Evolutionary conservation across 1,140 invertebrate genomes (phyloP).

Genomic region (Belonocnema kinseyi): DNA sequence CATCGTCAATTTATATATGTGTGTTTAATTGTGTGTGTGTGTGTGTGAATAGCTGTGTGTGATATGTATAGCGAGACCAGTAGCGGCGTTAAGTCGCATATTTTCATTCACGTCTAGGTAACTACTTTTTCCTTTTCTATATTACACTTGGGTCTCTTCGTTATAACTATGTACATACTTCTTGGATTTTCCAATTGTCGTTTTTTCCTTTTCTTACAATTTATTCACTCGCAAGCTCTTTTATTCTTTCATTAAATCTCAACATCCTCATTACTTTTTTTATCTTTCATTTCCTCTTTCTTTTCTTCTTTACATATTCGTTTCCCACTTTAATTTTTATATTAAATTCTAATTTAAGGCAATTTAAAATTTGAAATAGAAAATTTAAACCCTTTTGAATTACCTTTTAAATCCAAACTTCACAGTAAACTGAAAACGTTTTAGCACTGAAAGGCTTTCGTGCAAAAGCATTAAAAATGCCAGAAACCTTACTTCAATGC

Average conservation of each 20-base stretch:
- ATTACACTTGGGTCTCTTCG: not conserved
- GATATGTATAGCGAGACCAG: constrained; percentile 61
- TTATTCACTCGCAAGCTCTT: not conserved
- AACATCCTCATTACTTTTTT: not conserved
- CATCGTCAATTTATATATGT: not conserved
- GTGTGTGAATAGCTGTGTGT: constrained; percentile 56
- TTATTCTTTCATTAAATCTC: not conserved
- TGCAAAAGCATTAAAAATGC: too few relatives aligned
- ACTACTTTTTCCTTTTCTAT: not conserved
- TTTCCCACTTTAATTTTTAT: not conserved
- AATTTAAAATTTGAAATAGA: too few relatives aligned
- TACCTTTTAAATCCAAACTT: too few relatives aligned
- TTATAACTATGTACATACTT: not conserved
- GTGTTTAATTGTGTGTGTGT: not conserved
- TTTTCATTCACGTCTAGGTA: constrained; percentile 31
- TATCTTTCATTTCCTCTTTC: not conserved
- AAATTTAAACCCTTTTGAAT: too few relatives aligned
- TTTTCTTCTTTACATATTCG: not conserved
- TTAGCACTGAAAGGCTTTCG: too few relatives aligned
- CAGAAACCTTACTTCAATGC: too few relatives aligned
- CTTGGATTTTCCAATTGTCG: not conserved
- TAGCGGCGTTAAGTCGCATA: constrained; percentile 46
- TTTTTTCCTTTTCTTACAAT: not conserved
- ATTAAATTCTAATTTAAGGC: too few relatives aligned
- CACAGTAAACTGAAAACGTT: too few relatives aligned